Conservation (phyloP, 2,888 invertebrate species). For the Phytoseiulus persimilis region DNA sequence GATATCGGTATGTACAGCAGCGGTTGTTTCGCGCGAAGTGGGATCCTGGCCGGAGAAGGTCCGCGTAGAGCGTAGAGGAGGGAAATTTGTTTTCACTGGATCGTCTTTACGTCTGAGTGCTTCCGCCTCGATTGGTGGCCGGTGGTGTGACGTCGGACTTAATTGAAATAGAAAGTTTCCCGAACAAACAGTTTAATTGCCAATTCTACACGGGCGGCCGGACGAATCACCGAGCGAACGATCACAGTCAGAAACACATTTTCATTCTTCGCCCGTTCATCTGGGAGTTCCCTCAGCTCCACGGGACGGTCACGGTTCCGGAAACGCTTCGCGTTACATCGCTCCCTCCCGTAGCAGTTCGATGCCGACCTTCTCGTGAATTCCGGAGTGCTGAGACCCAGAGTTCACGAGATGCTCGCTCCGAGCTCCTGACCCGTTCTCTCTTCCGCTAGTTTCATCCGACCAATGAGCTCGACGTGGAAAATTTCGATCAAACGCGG, state of each 20-base stretch:
- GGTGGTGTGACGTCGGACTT: neutral
- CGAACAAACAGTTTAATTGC: neutral
- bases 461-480: too few species aligned
- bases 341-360: too few species aligned
- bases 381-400: too few species aligned
- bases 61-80: neutral
- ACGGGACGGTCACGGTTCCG: too few species aligned
- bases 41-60: neutral
- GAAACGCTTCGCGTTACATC: too few species aligned
- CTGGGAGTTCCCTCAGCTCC: neutral
- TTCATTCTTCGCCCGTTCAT: neutral
- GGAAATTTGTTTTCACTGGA: neutral
- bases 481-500: too few species aligned
- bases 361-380: too few species aligned
- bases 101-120: neutral
- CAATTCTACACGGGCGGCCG: neutral
- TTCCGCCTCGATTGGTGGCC: neutral
- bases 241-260: neutral
- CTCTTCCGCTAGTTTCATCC: too few species aligned
- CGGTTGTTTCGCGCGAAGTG: too few species aligned
- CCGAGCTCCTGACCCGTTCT: too few species aligned
- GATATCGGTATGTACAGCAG: too few species aligned
- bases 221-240: neutral
- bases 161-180: neutral
- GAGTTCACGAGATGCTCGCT: too few species aligned